phyloP scores from a whole-genome alignment of 1,140 invertebrate species.

The Drosophila pectinifera region DNA sequence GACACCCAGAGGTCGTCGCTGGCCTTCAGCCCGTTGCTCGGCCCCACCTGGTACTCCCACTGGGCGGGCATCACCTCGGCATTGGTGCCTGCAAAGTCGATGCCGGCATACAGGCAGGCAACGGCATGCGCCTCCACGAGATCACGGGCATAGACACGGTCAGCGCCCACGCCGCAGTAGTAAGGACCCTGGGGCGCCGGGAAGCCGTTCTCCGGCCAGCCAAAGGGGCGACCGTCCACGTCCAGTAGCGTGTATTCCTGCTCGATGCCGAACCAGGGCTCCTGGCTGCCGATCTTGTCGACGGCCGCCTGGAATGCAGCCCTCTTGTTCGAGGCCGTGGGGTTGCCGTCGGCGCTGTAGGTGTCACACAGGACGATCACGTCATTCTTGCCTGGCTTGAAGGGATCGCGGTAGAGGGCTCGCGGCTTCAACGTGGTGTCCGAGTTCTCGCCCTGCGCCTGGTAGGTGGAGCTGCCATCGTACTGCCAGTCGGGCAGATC shows the following conservation, averaged over 20 bases:
- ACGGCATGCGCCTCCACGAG: conserved; percentile 94
- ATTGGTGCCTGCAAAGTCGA: conserved; percentile 95
- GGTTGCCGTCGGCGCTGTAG: conserved; percentile 88
- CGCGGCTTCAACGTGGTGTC: conserved; percentile 94
- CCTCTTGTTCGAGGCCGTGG: conserved; percentile 85
- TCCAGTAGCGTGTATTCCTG: conserved; percentile 97
- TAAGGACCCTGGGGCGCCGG: conserved; percentile 96
- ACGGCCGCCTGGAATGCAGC: conserved; percentile 70
- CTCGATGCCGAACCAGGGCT: conserved; percentile 97
- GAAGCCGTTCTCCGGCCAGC: conserved; percentile 96
- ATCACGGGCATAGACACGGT: conserved; percentile 96
- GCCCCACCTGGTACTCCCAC: conserved; percentile 88
- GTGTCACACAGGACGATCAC: conserved; percentile 94
- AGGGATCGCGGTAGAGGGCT: conserved; percentile 94
- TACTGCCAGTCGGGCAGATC: conserved; percentile 96
- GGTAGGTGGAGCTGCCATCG: conserved; percentile 94
- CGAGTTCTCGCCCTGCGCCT: conserved; percentile 91
- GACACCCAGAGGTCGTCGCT: conserved; percentile 96
- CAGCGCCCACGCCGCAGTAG: conserved; percentile 97
- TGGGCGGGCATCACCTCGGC: conserved; percentile 97
- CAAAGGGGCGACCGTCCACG: conserved; percentile 94
- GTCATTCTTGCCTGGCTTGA: conserved; percentile 91
- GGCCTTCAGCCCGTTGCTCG: conserved; percentile 91
- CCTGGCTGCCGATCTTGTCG: conserved; percentile 85
- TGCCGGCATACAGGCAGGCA: conserved; percentile 94